Percentiles rank a stretch among this genome's conserved stretches.
phyloP scores from a whole-genome alignment of 2,888 invertebrate genomes.

The Dioctria rufipes region DNA sequence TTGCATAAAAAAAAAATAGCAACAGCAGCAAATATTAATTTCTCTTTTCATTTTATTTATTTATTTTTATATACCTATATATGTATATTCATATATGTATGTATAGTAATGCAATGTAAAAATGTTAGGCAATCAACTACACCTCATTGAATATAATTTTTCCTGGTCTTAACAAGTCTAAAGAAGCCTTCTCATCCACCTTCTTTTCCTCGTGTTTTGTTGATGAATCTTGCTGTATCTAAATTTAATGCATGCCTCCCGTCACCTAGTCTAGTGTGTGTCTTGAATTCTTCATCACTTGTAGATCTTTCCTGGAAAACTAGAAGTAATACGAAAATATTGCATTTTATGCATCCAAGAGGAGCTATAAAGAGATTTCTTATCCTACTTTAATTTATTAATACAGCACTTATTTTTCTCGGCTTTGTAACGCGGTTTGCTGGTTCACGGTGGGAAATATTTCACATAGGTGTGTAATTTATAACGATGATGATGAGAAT shows the following conservation, averaged over 20 bases:
- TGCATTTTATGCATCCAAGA: constrained; percentile 27
- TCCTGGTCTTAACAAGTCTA: constrained; percentile 21
- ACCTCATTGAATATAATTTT: constrained; percentile 1
- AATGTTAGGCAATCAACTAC: background rate
- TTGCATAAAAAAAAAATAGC: constrained; percentile 28
- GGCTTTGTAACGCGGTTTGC: constrained; percentile 18
- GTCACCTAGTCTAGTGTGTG: background rate
- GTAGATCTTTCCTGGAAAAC: constrained; percentile 32
- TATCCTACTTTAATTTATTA: constrained; percentile 52
- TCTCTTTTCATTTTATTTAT: background rate
- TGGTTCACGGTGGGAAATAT: constrained; percentile 8
- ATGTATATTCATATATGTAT: too few species aligned
- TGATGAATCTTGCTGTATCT: constrained; percentile 21
- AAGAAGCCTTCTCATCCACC: constrained; percentile 23
- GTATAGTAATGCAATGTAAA: background rate
- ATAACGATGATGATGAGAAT: constrained; percentile 21
- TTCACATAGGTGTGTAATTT: background rate
- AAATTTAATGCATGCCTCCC: constrained; percentile 43
- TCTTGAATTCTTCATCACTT: constrained; percentile 12
- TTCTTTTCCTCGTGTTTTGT: background rate
- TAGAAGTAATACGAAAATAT: constrained; percentile 30
- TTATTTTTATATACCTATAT: background rate
- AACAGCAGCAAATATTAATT: constrained; percentile 25
- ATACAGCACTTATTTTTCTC: constrained; percentile 29
- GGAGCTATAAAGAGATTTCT: constrained; percentile 43